A percentile compares a stretch with the other conserved stretches of the same genome.
phyloP scores from a whole-genome alignment of 1,140 invertebrate genomes.

The Piezodorus guildinii region DNA sequence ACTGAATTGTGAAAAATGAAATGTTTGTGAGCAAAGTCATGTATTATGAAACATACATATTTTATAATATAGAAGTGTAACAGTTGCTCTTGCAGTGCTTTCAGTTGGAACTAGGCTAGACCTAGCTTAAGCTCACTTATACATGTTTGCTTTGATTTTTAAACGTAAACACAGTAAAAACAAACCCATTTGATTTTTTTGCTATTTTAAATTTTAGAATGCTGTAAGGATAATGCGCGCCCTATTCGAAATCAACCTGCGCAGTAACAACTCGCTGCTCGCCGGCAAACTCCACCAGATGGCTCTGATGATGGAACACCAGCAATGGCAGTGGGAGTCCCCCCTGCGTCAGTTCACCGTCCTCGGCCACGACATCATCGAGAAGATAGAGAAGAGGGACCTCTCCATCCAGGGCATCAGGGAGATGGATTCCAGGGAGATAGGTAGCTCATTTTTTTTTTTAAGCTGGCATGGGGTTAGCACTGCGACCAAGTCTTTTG shows the following conservation, averaged over 20 bases:
- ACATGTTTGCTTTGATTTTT: too few relatives aligned
- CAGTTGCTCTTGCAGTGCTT: too few relatives aligned
- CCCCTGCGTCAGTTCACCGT: constrained; percentile 77
- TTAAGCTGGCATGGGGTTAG: too few relatives aligned
- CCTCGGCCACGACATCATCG: constrained; percentile 62
- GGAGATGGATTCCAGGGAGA: constrained; percentile 78
- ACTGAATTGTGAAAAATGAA: too few relatives aligned
- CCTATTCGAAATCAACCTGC: constrained; percentile 85
- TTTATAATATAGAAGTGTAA: too few relatives aligned
- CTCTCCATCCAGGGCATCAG: constrained; percentile 62
- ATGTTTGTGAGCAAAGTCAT: too few relatives aligned
- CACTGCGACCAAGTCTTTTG: too few relatives aligned
- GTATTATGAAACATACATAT: too few relatives aligned
- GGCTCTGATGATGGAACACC: constrained; percentile 80
- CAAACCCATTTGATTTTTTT: background rate
- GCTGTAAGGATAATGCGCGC: constrained; percentile 79
- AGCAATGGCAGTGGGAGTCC: constrained; percentile 78
- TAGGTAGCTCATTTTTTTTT: constrained; percentile 45
- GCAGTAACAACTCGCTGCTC: constrained; percentile 80
- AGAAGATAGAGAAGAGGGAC: constrained; percentile 67
- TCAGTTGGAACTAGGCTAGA: too few relatives aligned
- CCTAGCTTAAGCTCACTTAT: too few relatives aligned
- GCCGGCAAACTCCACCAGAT: constrained; percentile 67
- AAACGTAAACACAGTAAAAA: too few relatives aligned
- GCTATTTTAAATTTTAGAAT: constrained; percentile 52